phyloP scores from a whole-genome alignment of 2,113 vertebrate species.

The Rattus rattus region DNA sequence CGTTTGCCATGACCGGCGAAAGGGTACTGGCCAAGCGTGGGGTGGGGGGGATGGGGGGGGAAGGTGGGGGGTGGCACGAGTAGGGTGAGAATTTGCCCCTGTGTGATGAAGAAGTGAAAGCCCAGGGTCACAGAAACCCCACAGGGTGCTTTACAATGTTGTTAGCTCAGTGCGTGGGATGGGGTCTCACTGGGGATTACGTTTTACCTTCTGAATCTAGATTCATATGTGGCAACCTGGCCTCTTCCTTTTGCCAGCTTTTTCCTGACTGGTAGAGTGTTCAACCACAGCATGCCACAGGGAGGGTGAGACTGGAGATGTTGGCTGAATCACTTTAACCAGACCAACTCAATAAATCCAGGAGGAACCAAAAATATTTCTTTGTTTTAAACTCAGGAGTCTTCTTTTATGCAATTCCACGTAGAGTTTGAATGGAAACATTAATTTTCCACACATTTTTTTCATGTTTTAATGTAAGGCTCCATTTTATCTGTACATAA shows the following conservation, averaged over 20 bases:
- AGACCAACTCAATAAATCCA: background rate
- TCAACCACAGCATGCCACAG: background rate
- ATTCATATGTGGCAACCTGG: background rate
- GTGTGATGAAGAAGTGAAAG: background rate
- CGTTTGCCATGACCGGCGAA: slow-evolving; percentile 99
- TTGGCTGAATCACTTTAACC: background rate
- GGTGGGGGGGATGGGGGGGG: fast-evolving
- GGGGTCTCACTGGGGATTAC: background rate
- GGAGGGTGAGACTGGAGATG: background rate
- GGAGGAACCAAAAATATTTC: background rate
- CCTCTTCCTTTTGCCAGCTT: background rate
- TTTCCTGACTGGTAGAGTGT: background rate
- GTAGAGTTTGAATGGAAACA: background rate
- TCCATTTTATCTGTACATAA: background rate
- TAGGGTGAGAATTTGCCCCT: background rate
- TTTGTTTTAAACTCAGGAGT: background rate
- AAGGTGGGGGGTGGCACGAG: fast-evolving
- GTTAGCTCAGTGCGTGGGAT: background rate
- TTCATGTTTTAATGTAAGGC: background rate
- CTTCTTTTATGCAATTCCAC: background rate
- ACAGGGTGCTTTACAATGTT: background rate
- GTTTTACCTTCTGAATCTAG: background rate
- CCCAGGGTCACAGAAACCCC: background rate
- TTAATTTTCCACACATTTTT: slow-evolving; percentile 13
- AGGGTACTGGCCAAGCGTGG: slow-evolving; percentile 86